phyloP scores from a whole-genome alignment of 2,888 invertebrate genomes.

The Dermolepida albohirtum region DNA sequence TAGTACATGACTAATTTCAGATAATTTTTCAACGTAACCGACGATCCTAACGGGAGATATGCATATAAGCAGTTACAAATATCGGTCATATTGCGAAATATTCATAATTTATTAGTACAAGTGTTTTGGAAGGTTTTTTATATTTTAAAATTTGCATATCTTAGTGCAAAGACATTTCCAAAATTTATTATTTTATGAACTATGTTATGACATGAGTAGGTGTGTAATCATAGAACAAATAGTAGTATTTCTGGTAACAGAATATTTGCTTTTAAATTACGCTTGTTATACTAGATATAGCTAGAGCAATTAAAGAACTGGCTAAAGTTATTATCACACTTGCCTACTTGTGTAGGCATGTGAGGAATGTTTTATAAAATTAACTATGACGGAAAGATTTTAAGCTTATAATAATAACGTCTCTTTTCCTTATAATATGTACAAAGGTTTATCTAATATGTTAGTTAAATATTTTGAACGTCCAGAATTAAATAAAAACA shows the following conservation, averaged over 20 bases:
- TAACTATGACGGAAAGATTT: no score
- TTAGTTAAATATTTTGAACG: no score
- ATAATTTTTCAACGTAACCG: constrained; percentile 5
- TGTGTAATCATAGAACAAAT: background rate
- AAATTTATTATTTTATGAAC: background rate
- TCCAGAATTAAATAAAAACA: no score
- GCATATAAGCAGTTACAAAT: background rate
- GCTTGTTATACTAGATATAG: background rate
- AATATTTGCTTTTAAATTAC: background rate
- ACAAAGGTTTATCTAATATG: no score
- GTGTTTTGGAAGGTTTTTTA: background rate
- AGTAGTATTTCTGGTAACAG: background rate
- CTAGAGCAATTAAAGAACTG: no score
- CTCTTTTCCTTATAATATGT: no score
- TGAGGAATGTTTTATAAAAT: no score
- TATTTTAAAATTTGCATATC: constrained; percentile 18
- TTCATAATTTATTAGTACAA: constrained; percentile 16
- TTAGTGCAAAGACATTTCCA: background rate
- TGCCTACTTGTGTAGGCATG: no score
- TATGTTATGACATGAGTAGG: background rate
- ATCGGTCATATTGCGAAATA: background rate
- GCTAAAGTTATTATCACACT: no score
- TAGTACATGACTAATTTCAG: constrained; percentile 6
- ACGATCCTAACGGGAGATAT: constrained; percentile 1
- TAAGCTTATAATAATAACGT: no score